phyloP scores from a whole-genome alignment of 2,113 vertebrate species.

The Azemiops feae region DNA sequence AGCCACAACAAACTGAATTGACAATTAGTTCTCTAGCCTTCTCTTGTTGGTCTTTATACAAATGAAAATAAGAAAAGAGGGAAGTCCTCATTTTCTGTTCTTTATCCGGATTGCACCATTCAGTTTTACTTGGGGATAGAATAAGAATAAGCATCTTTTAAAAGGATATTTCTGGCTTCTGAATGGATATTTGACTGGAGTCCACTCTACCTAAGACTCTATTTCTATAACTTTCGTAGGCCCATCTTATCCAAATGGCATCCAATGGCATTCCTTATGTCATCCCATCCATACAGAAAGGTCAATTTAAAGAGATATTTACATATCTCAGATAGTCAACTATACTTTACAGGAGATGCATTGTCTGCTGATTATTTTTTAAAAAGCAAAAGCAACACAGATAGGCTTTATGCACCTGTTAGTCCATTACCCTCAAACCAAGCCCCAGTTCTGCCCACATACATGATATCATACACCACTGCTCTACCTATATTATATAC shows the following conservation, averaged over 20 bases:
- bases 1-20: neutral
- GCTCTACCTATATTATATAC: neutral
- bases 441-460: neutral
- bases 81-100: neutral
- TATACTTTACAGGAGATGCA: neutral
- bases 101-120: neutral
- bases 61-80: neutral
- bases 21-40: neutral
- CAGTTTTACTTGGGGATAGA: conserved; percentile 18
- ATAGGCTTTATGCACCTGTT: neutral
- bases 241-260: neutral
- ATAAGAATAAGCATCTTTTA: neutral
- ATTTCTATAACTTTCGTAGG: neutral
- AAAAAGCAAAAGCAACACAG: neutral
- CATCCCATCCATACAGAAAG: fast-evolving
- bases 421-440: neutral
- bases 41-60: neutral
- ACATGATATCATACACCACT: neutral
- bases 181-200: conserved; percentile 16
- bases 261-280: conserved; percentile 9
- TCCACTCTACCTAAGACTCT: conserved; percentile 20
- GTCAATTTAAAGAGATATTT: conserved; percentile 26
- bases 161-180: conserved; percentile 9
- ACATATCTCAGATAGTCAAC: conserved; percentile 15
- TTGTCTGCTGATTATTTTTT: neutral